A percentile compares a stretch with the other conserved stretches of the same genome.
Conservation (phyloP, 2,113 vertebrate species). For the Martes martes region DNA sequence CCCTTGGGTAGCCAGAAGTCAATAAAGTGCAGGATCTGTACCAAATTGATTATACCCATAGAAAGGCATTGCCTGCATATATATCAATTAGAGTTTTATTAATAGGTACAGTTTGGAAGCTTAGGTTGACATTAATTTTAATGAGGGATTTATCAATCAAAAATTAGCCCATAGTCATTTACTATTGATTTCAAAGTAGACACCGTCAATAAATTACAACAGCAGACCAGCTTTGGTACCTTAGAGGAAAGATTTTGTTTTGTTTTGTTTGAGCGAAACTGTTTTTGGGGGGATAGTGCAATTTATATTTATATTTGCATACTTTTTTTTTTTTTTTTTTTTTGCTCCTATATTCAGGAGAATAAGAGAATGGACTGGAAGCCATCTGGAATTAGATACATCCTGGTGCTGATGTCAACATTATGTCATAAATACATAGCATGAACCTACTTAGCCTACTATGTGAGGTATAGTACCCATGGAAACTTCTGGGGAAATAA, state of each 20-base stretch:
- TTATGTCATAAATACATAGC: neutral
- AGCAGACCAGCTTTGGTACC: neutral
- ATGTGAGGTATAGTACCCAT: rapidly evolving
- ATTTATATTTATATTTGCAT: neutral
- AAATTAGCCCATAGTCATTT: slow-evolving; percentile 66
- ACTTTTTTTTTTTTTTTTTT: neutral
- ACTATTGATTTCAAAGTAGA: slow-evolving; percentile 53
- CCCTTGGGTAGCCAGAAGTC: slow-evolving; percentile 52
- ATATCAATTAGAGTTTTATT: slow-evolving; percentile 79
- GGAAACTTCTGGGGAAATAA: neutral
- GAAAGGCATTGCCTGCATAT: slow-evolving; percentile 67
- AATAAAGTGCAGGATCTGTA: slow-evolving; percentile 74
- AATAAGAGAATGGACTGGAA: neutral
- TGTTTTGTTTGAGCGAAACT: neutral
- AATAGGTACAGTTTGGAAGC: slow-evolving; percentile 76
- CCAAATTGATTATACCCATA: slow-evolving; percentile 74
- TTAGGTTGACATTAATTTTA: slow-evolving; percentile 78
- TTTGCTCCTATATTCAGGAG: neutral
- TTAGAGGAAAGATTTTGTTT: neutral
- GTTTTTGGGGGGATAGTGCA: neutral
- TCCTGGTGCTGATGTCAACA: neutral
- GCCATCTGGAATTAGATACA: neutral
- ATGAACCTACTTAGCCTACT: rapidly evolving
- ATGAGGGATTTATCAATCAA: slow-evolving; percentile 81
- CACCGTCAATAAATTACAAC: slow-evolving; percentile 41